Evolutionary conservation across 1,140 invertebrate species (phyloP), one percentile per base, ranked within the genome.

Genomic region (Drosophila elegans): DNA sequence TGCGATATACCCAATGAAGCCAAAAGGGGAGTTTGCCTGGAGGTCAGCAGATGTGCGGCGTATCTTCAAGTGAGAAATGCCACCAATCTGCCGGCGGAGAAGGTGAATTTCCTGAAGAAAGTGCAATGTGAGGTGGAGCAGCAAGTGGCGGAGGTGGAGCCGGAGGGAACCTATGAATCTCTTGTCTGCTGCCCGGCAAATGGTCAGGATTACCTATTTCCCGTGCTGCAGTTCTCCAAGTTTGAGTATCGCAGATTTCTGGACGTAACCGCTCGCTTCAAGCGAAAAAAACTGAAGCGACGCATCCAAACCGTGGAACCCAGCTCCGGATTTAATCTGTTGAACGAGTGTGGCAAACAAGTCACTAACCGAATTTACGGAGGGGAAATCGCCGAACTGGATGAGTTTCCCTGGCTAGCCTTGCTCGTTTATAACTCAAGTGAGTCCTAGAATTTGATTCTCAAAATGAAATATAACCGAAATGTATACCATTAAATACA

Each of bases 361-460:
- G 75, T 80, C 4, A 78, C 81, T 12, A 91, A 93, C 68, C 90
- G 91, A 44, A 94, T 94, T 54, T 91, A 92, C 63, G 94, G 93
- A 2, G 94, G 94, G 3, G 92, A 93, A 63, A 90, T 90, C 16
- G 91, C 94, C 3, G 92, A 93, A 36, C 59, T 94, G 12, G 93
- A 93, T 36, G 93, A 94, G 64, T 94, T 92, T 84, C 96, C 96
- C 0, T 97, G 96, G 96, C 95, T 96, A 93, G 94, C 93, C 0
- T 85, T 96, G 2, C 79, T 97, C 13, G 94, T 95, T 67, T 96
- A 96, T 68, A 89, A 93, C 44, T 90, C 91, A 56, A 90, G 91
- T 92, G 46, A 82, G 91, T 78, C 7, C 0, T 2, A 9, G 0
- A 32, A 7, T 32, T 32, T 3, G 4, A 1, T 21, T 21, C 16